Evolutionary conservation across 2,888 invertebrate species (phyloP).

Genomic region (Protonemura montana): DNA sequence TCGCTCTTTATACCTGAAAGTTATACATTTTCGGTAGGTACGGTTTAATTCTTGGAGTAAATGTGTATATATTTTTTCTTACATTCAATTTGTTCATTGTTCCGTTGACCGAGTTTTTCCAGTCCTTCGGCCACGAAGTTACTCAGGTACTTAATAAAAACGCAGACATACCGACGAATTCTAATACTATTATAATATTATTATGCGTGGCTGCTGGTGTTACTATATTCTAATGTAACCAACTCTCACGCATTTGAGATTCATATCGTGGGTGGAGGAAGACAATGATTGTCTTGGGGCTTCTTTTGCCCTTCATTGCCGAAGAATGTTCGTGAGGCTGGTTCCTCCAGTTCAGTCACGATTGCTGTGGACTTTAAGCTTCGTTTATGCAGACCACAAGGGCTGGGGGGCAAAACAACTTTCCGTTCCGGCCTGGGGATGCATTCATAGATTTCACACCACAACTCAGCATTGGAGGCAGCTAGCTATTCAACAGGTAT

Average conservation of each 20-base stretch:
- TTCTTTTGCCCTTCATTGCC: conserved; percentile 19
- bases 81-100: conserved; percentile 30
- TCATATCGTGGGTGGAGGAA: neutral
- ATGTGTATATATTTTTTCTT: conserved; percentile 13
- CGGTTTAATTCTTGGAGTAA: neutral
- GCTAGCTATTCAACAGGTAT: neutral
- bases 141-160: neutral
- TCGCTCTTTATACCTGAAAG: conserved; percentile 18
- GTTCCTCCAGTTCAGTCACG: neutral
- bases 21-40: neutral
- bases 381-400: neutral
- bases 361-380: neutral
- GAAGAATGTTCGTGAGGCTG: neutral
- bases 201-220: conserved; percentile 1
- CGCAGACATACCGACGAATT: neutral
- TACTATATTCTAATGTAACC: neutral
- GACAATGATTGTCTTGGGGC: conserved; percentile 21
- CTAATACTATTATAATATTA: neutral
- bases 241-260: neutral
- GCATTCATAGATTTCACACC: neutral
- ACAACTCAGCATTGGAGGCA: neutral
- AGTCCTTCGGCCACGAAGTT: neutral
- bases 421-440: neutral
- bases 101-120: conserved; percentile 38
- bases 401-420: neutral